phyloP scores from a whole-genome alignment of 2,113 vertebrate genomes.

The Corydoras sp. region DNA sequence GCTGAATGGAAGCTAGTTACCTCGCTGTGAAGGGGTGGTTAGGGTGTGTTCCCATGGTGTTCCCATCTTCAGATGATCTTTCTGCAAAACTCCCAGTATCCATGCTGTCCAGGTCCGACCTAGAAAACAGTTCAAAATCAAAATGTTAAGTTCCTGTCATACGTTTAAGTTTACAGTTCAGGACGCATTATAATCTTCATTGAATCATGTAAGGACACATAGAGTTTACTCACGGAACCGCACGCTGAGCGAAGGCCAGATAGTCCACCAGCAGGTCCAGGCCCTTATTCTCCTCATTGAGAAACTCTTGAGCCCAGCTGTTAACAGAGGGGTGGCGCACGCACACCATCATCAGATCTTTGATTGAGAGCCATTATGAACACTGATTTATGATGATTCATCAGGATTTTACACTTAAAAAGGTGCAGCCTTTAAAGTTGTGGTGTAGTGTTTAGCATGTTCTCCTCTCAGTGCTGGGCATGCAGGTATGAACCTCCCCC shows the following conservation, averaged over 20 bases:
- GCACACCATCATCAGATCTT: neutral
- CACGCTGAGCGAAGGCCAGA: conserved; percentile 79
- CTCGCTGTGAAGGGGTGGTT: conserved; percentile 72
- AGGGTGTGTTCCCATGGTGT: conserved; percentile 62
- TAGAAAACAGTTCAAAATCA: conserved; percentile 48
- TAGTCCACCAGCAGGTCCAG: conserved; percentile 89
- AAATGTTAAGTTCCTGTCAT: neutral
- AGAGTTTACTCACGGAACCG: conserved; percentile 67
- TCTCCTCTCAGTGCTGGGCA: no score
- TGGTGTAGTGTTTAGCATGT: no score
- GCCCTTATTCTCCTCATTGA: conserved; percentile 85
- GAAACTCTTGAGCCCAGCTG: conserved; percentile 85
- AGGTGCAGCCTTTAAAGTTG: no score
- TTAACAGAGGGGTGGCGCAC: neutral
- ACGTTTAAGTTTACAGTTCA: neutral
- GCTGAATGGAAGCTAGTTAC: conserved; percentile 54
- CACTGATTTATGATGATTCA: neutral
- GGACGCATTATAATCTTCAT: no score
- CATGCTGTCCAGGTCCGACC: conserved; percentile 71
- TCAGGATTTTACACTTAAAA: neutral
- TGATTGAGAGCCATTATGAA: no score
- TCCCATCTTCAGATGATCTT: conserved; percentile 76
- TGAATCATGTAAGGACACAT: no score
- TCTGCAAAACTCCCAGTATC: conserved; percentile 69
- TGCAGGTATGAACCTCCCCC: no score